Evolutionary conservation across 2,888 invertebrate species (phyloP).

Genomic region (Drosophila robusta): DNA sequence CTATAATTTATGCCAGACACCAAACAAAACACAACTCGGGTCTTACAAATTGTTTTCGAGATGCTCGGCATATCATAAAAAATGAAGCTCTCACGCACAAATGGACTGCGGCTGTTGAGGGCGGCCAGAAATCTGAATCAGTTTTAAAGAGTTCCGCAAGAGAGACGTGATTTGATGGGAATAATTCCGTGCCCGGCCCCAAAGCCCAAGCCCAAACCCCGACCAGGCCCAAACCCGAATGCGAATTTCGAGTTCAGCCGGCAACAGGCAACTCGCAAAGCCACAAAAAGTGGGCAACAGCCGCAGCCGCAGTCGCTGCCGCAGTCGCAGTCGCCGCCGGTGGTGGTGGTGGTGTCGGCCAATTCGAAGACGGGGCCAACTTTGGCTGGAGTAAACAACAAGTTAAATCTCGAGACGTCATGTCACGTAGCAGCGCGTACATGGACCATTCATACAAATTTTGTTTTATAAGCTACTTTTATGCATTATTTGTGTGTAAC

Average conservation of each 20-base stretch:
- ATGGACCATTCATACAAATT: slow-evolving; percentile 80
- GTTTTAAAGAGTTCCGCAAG: slow-evolving; percentile 76
- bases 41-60: slow-evolving; percentile 76
- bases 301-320: slow-evolving; percentile 29
- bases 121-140: slow-evolving; percentile 62
- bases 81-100: slow-evolving; percentile 36
- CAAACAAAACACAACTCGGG: slow-evolving; percentile 66
- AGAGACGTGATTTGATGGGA: slow-evolving; percentile 75
- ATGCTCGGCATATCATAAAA: slow-evolving; percentile 67
- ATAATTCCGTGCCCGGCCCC: slow-evolving; percentile 61
- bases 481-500: slow-evolving; percentile 78
- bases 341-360: slow-evolving; percentile 19
- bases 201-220: slow-evolving; percentile 1
- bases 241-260: slow-evolving; percentile 21
- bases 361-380: slow-evolving; percentile 29
- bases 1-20: slow-evolving; percentile 77
- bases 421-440: slow-evolving; percentile 76
- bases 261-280: slow-evolving; percentile 43
- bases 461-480: slow-evolving; percentile 79
- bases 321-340: too few relatives aligned
- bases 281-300: slow-evolving; percentile 46
- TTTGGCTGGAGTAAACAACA: slow-evolving; percentile 59
- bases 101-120: slow-evolving; percentile 35
- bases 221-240: slow-evolving; percentile 1
- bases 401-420: slow-evolving; percentile 71